Evolutionary conservation across 1,140 invertebrate genomes (phyloP), one percentile per base, ranked within the genome.

Genomic region (Nixonia krombeini): DNA sequence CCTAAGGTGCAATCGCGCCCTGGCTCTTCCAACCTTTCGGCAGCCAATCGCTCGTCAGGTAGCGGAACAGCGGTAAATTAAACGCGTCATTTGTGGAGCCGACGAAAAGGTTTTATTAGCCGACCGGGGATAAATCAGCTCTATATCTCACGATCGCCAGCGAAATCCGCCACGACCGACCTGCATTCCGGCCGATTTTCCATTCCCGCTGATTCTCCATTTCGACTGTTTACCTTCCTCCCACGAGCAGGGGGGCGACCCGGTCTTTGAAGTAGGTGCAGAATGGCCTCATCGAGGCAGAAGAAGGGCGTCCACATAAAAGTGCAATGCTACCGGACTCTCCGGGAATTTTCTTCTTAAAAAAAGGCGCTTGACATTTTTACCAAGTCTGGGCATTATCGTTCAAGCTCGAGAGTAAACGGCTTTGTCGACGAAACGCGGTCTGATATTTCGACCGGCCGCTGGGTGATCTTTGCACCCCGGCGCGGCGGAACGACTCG

Each of bases 41-140:
- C 8, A 45, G 42, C 15, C 42, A 45, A 26, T 29, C 42, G 2
- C 13, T 45, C 42, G 29, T 45, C 23, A n/a, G n/a, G 42, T 29
- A 23, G 9, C 10, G 7, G 4, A n/a, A 4, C 4, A 16, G 10
- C n/a, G 8, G n/a, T 25, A 42, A 25, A 42, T 42, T 42, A 12
- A 37, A 12, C 13, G 38, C 10, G 21, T 12, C 18, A 21, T 42
- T 42, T 42, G 40, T 42, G 40, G 40, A 23, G 26, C 26, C 42
- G 42, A 45, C 42, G 29, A 45, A 45, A 45, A 45, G 42, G 25
- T 29, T 29, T 28, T 29, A 45, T 45, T 45, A 45, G 2, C 25
- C 10, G n/a, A 21, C 1, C 2, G 16, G 18, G 2, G 7, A 37
- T 37, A 37, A 37, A 42, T 42, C 40, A 42, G n/a, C 40, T 18